Evolutionary conservation across 2,113 vertebrate genomes (phyloP), one percentile per base, ranked within the genome.

Genomic region (Trogon melanurus): DNA sequence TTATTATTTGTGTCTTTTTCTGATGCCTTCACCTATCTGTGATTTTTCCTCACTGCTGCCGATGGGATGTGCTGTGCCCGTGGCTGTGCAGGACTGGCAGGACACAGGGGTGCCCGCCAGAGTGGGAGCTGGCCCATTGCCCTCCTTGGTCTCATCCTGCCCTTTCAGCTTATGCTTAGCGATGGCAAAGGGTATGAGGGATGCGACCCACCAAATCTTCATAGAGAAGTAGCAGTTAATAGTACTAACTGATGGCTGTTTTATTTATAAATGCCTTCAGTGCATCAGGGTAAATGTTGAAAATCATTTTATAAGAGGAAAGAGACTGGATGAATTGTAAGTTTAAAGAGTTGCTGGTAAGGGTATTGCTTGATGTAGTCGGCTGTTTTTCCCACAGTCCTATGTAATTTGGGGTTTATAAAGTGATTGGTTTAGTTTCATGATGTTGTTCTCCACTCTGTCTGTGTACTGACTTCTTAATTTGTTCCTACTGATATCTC

Each of bases 41-140:
- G 45, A 26, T 69, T 65, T 75, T 80, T 67, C n/a, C 62, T 69
- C 10, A 2, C 38, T 57, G 54, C 30, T 88, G 23, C 41, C 44
- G 0, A 0, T 70, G 62, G 30, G 41, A 58, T 44, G 22, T 61
- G 6, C 45, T 48, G 38, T 71, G 30, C 51, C 94, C 3, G 0
- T 4, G 2, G n/a, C n/a, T 41, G 18, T 13, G 41, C 36, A 47
- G 75, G 47, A 34, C 16, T 10, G 38, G 20, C 30, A 48, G n/a
- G 48, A 65, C 1, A 1, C 16, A 32, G 41, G 16, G 65, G 11
- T 2, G 2, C 29, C 25, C 5, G 2, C 38, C 5, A 4, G 38
- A 80, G 21, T 3, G 6, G 73, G 60, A 79, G 13, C 34, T 64
- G 56, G 7, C 14, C 10, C 4, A 0, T 27, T 74, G 34, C 60